Percentiles rank a stretch among this genome's conserved stretches.
These are phyloP conservation scores for Aptenodytes patagonicus DNA, from an alignment of 2,113 vertebrate species.

Conservation along the genomic window DNA sequence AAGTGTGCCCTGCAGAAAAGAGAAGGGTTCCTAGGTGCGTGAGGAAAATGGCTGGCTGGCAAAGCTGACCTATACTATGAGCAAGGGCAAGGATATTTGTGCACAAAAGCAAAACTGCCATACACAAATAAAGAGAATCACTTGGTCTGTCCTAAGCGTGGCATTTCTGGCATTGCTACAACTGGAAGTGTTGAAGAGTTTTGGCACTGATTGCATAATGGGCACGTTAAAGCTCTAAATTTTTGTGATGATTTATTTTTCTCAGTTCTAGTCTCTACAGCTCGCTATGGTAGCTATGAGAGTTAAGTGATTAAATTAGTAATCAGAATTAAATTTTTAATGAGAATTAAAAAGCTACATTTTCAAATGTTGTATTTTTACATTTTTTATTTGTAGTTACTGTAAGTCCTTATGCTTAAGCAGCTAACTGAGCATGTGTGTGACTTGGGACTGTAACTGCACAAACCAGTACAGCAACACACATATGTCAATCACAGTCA, in stretches of 20 bases:
- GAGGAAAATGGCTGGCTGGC: neutral
- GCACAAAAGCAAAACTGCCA: neutral
- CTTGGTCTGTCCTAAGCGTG: neutral
- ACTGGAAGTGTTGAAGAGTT: neutral
- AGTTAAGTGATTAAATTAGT: neutral
- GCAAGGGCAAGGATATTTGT: neutral
- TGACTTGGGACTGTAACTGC: neutral
- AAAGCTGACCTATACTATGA: neutral
- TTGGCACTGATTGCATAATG: neutral
- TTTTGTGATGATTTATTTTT: neutral
- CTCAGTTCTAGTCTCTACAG: neutral
- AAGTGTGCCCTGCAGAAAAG: neutral
- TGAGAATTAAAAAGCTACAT: neutral
- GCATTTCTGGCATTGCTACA: neutral
- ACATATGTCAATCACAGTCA: neutral
- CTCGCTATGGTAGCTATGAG: neutral
- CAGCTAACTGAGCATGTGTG: neutral
- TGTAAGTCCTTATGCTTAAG: neutral
- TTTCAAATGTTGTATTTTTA: neutral
- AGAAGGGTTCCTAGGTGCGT: neutral
- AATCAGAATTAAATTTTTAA: neutral
- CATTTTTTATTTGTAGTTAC: neutral
- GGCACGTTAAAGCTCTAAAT: neutral
- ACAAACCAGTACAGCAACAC: neutral
- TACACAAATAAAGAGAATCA: neutral